Evolutionary conservation across 2,888 invertebrate species (phyloP).

Genomic region (Heteromurus nitidus): DNA sequence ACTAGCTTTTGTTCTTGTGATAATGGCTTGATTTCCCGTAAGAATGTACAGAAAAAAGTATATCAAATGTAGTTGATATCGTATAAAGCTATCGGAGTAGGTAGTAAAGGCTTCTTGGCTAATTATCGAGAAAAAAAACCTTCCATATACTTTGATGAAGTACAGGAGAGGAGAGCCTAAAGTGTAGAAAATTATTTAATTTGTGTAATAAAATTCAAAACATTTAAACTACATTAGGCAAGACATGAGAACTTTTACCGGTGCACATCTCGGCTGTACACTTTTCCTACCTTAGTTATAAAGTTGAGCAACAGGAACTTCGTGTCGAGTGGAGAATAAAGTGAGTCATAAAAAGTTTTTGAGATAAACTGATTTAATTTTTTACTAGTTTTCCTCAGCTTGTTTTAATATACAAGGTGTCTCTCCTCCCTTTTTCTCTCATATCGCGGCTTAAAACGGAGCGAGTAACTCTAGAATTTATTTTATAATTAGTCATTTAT

Average conservation of each 20-base stretch:
- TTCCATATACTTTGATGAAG: slow-evolving; percentile 24
- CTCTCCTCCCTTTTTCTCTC: background rate
- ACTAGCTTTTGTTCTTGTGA: slow-evolving; percentile 1
- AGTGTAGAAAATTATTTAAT: slow-evolving; percentile 62
- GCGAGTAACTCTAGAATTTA: background rate
- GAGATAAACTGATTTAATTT: slow-evolving; percentile 57
- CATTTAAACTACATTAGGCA: slow-evolving; percentile 63
- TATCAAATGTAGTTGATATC: background rate
- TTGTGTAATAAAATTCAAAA: slow-evolving; percentile 60
- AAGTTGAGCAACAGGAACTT: slow-evolving; percentile 26
- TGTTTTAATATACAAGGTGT: background rate
- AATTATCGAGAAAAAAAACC: slow-evolving; percentile 50
- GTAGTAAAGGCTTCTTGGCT: slow-evolving; percentile 49
- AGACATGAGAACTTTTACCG: slow-evolving; percentile 55
- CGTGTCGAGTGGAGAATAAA: slow-evolving; percentile 23
- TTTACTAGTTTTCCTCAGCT: slow-evolving; percentile 15
- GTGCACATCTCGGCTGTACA: slow-evolving; percentile 17
- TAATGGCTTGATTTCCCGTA: slow-evolving; percentile 32
- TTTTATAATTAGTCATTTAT: slow-evolving; percentile 12
- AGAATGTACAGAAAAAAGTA: background rate
- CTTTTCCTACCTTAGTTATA: too few relatives aligned
- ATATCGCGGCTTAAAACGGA: background rate
- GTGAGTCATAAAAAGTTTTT: slow-evolving; percentile 48
- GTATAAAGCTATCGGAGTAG: background rate
- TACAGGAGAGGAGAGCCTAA: slow-evolving; percentile 29